Percentiles rank a stretch among this genome's conserved stretches.
These are phyloP conservation scores for Acanthosepion lycidas DNA, from an alignment of 2,888 invertebrate species.

Conservation along the genomic window DNA sequence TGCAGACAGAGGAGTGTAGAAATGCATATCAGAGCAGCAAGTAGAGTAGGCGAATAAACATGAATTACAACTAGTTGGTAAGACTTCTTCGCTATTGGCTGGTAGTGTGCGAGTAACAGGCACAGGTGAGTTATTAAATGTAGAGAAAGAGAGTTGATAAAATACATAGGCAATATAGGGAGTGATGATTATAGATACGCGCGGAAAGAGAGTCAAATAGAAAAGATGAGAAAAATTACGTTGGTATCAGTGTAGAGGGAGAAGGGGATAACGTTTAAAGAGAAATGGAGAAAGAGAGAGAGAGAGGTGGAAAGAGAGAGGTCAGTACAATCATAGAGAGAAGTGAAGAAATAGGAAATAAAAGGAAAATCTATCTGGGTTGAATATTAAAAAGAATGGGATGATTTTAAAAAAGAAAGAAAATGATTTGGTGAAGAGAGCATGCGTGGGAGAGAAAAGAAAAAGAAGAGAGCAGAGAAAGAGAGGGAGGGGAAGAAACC, in stretches of 20 bases:
- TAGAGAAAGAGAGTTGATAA: not conserved
- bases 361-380: not conserved
- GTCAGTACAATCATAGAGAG: not conserved
- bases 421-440: too few species aligned
- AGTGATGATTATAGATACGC: not conserved
- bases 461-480: not conserved
- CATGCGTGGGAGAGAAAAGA: not conserved
- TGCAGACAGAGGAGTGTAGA: not conserved
- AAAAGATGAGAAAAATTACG: not conserved
- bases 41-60: not conserved
- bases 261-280: not conserved
- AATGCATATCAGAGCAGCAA: not conserved
- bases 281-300: not conserved
- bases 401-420: not conserved
- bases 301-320: not conserved
- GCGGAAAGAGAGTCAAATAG: not conserved
- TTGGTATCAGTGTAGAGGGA: not conserved
- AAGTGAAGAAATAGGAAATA: not conserved
- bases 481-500: not conserved
- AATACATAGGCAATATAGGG: not conserved
- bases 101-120: not conserved
- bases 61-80: constrained; percentile 2
- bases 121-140: not conserved
- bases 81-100: not conserved
- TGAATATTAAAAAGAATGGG: not conserved